Base-by-base conservation (phyloP, 2,888 invertebrate species). In the Saturnia pavonia region DNA sequence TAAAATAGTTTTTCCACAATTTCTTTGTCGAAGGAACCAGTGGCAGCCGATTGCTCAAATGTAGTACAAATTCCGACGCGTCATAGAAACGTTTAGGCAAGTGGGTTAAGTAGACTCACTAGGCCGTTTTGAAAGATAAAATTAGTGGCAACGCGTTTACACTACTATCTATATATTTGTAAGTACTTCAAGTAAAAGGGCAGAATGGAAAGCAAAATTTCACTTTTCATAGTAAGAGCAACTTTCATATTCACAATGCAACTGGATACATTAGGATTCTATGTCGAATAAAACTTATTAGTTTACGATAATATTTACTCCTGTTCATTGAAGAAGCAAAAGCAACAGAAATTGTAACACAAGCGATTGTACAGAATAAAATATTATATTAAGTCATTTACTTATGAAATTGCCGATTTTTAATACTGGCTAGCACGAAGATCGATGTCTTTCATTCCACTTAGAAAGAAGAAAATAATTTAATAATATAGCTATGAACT, bases 21-120 rank as follows among this genome's bases (percentile, higher is more conserved):
- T 86, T 88, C 84, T 87, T n/a, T 84, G 79, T 80, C 74, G 74
- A 81, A 12, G 9, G 25, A 82, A 80, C 80, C 82, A 81, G 80
- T 79, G 82, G 84, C 85, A 84, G 84, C 78, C 82, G 86, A 85
- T 85, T 85, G 85, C 85, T 88, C 80, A 87, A 91, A 91, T 89
- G 85, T 88, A 83, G 87, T 86, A 85, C 89, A 83, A 87, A 91
- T 91, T 85, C 89, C 88, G 80, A 84, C 80, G 85, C 90, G 88
- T 88, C 86, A 88, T 85, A 81, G 83, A 83, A 84, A 82, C 80
- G 81, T 80, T 82, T 82, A 80, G 77, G 78, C 79, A 88, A 89
- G 82, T 89, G 81, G 90, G 90, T 88, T 88, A 87, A 88, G 82
- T 81, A 82, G 80, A 87, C 82, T 84, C 84, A 81, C 82, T 79